Evolutionary conservation across 2,888 invertebrate genomes (phyloP), one percentile per base, ranked within the genome.

Genomic region (Frankliniella intonsa): DNA sequence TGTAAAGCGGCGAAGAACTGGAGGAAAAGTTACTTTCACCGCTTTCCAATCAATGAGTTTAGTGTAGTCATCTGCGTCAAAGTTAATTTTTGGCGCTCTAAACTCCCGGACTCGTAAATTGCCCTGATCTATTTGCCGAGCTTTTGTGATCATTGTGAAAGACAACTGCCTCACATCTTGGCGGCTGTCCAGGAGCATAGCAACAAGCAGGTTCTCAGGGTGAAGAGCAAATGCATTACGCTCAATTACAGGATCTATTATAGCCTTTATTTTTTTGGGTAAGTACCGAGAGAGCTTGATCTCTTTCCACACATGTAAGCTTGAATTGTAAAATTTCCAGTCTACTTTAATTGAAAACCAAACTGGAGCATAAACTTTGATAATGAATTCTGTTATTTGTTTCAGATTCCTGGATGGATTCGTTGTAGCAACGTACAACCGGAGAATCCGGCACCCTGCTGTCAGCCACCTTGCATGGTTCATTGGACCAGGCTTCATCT

Each of bases 311-410:
- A 55, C 55, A 7, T 55, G 55, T 5, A 55, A 8, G 7, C 55
- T 55, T 14, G 55, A 55, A 55, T 55, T 12, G 55, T 55, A 55
- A 17, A 55, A 55, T 8, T 55, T 2, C 55, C 55, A 55, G 2
- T 55, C 7, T 55, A 55, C 55, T 80, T 84, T 84, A 22, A 84
- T 83, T 17, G 25, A 22, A 81, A 85, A 85, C 84, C 84, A 84
- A 50, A 83, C 82, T n/a, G 83, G 84, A 19, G 83, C 84, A 79
- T 84, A 85, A 12, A 84, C 83, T 82, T 84, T 84, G n/a, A 84
- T 27, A 62, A 84, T 83, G 76, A 83, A 83, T 22, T 81, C 81
- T 19, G 80, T 79, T 12, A 84, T 81, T 49, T 81, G 83, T 50
- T 80, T 79, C 25, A 84, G 49, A 80, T 83, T 82, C 80, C 82